A percentile compares a stretch with the other conserved stretches of the same genome.
Evolutionary conservation across 2,888 invertebrate genomes (phyloP).

Genomic region (Habrosyne pyritoides): DNA sequence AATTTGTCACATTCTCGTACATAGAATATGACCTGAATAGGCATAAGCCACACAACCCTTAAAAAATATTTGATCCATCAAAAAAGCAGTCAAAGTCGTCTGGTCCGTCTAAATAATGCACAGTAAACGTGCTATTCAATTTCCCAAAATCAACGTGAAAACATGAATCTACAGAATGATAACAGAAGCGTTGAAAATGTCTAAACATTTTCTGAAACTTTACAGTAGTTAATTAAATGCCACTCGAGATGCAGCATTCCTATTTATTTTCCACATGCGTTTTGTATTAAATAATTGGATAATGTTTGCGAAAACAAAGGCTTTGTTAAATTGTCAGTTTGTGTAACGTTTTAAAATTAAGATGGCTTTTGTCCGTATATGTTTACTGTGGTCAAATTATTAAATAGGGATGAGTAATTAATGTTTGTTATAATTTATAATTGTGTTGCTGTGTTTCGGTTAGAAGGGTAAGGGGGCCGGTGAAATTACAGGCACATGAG

Average conservation of each 20-base stretch:
- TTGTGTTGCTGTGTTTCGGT: too few relatives aligned
- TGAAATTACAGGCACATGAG: too few relatives aligned
- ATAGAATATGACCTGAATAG: too few relatives aligned
- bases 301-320: conserved; percentile 29
- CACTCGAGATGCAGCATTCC: conserved; percentile 46
- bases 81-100: too few relatives aligned
- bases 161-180: neutral
- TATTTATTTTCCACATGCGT: conserved; percentile 41
- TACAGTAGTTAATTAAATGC: conserved; percentile 53
- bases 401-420: too few relatives aligned
- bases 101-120: neutral
- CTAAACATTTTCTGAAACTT: conserved; percentile 49
- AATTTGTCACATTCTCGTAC: too few relatives aligned
- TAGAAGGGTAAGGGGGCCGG: too few relatives aligned
- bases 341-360: conserved; percentile 12
- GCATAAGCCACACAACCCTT: too few relatives aligned
- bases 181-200: conserved; percentile 35
- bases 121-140: conserved; percentile 20
- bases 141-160: conserved; percentile 22
- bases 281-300: conserved; percentile 60
- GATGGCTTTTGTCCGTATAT: neutral
- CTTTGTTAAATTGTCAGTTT: conserved; percentile 21
- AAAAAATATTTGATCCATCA: too few relatives aligned
- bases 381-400: neutral
- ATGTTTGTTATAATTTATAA: too few relatives aligned